A percentile compares a stretch with the other conserved stretches of the same genome.
These are phyloP conservation scores for Ectemnius lituratus DNA, from an alignment of 2,888 invertebrate genomes.

Conservation along the genomic window DNA sequence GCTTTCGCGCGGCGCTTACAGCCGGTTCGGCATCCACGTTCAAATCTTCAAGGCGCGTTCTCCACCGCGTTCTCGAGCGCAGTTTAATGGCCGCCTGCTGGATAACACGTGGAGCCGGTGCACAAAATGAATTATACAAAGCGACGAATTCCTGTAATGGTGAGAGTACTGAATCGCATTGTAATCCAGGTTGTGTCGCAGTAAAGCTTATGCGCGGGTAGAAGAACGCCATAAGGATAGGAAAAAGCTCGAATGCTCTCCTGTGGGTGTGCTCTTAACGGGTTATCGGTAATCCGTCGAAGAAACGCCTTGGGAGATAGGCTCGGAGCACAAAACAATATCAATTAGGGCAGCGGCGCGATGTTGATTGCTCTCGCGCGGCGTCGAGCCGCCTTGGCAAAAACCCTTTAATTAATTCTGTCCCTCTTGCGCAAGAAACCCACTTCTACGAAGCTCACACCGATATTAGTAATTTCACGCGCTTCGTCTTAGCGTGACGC, in stretches of 20 bases:
- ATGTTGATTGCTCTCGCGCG: slow-evolving; percentile 63
- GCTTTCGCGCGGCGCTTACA: slow-evolving; percentile 18
- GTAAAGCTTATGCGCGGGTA: no score
- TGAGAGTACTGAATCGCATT: no score
- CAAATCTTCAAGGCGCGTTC: neutral
- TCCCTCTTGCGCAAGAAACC: slow-evolving; percentile 59
- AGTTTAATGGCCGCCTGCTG: neutral
- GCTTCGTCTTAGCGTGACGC: slow-evolving; percentile 23
- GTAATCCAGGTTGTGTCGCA: no score
- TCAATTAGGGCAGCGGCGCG: slow-evolving; percentile 64
- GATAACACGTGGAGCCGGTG: no score
- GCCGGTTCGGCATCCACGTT: neutral
- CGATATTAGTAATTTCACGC: slow-evolving; percentile 58
- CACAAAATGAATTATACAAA: no score
- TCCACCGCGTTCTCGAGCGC: neutral
- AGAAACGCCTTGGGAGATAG: slow-evolving; percentile 41
- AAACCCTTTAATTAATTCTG: slow-evolving; percentile 69
- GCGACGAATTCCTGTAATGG: no score
- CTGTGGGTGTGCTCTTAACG: slow-evolving; percentile 10
- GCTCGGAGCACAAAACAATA: slow-evolving; percentile 61
- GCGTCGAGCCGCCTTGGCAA: slow-evolving; percentile 48
- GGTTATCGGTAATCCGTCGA: slow-evolving; percentile 38
- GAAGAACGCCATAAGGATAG: neutral
- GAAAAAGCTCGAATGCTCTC: neutral
- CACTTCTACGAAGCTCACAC: slow-evolving; percentile 55